phyloP scores from a whole-genome alignment of 2,113 vertebrate species.

The Dasyornis broadbenti region DNA sequence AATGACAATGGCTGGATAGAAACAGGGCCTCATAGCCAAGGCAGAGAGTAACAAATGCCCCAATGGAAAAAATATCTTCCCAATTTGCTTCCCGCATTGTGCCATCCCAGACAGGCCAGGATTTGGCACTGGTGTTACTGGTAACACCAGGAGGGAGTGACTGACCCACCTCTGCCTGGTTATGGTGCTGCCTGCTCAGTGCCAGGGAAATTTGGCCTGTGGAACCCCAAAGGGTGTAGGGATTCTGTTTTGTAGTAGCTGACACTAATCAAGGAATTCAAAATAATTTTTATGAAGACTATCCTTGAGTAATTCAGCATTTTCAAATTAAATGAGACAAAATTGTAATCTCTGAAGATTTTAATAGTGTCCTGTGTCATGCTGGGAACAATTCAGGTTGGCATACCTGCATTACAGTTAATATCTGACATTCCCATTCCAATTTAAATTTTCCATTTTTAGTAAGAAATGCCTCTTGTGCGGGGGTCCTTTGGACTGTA shows the following conservation, averaged over 20 bases:
- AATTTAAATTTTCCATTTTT: neutral
- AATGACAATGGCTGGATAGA: neutral
- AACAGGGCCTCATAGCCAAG: neutral
- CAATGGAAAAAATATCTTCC: neutral
- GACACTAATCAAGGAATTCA: neutral
- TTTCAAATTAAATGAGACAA: neutral
- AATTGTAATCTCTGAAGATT: neutral
- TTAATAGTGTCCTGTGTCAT: neutral
- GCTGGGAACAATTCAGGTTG: neutral
- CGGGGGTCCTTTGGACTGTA: neutral
- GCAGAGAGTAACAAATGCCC: neutral
- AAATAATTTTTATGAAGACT: neutral
- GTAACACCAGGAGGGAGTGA: neutral
- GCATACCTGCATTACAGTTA: neutral
- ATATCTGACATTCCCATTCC: neutral
- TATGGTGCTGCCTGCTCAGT: neutral
- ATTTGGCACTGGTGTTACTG: neutral
- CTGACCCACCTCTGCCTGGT: neutral
- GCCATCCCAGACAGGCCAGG: neutral
- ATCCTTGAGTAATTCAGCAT: neutral
- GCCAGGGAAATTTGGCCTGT: neutral
- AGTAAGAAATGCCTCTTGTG: neutral
- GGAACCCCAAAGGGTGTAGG: neutral
- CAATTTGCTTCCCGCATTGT: neutral
- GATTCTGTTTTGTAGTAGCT: neutral